Conservation (phyloP, 37 sponge, comb jelly and placozoan genomes). For the Ianthella basta region DNA sequence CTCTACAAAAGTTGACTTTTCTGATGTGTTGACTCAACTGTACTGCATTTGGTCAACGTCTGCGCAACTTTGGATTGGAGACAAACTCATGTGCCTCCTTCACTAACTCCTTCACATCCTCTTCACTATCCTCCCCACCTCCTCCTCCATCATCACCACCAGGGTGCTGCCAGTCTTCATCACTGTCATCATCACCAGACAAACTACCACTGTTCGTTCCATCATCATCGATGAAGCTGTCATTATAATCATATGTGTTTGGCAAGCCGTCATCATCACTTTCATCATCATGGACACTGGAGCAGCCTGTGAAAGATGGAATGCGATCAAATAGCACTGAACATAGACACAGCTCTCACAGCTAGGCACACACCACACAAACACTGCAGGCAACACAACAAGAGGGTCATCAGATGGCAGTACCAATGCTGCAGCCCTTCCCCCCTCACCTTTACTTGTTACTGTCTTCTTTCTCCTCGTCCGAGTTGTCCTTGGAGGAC, state of each 20-base stretch:
- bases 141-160: too few species aligned
- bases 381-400: too few species aligned
- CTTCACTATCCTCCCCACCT: slow-evolving; percentile 31
- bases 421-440: too few species aligned
- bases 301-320: neutral
- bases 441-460: too few species aligned
- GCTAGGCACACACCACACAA: too few species aligned
- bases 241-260: slow-evolving; percentile 85
- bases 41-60: too few species aligned
- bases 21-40: too few species aligned
- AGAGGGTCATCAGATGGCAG: too few species aligned
- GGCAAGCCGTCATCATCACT: slow-evolving; percentile 87
- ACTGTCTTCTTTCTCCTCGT: too few species aligned
- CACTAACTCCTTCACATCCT: slow-evolving; percentile 68
- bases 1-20: too few species aligned
- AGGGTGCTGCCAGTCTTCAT: slow-evolving; percentile 67
- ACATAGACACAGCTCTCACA: too few species aligned
- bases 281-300: slow-evolving; percentile 65
- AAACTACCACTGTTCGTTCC: slow-evolving; percentile 27
- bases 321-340: neutral
- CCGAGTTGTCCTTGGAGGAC: too few species aligned
- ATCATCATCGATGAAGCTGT: slow-evolving; percentile 84
- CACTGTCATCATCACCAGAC: slow-evolving; percentile 60
- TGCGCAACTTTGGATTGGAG: slow-evolving; percentile 70
- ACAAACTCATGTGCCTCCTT: slow-evolving; percentile 67